Conservation (phyloP, 2,113 vertebrate genomes). For the Gallinago jamesoni region DNA sequence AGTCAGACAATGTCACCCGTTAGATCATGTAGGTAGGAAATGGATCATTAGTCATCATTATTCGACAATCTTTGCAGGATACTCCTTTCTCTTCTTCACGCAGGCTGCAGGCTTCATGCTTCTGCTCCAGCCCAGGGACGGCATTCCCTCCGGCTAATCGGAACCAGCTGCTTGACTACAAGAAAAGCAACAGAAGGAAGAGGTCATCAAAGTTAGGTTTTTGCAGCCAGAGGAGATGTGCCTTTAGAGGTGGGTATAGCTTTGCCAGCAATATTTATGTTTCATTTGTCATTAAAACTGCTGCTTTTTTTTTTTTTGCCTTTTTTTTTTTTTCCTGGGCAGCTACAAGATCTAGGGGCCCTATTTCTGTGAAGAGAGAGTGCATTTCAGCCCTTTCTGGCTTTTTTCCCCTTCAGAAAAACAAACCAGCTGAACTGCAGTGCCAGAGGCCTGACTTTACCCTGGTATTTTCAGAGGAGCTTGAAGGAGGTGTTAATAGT, state of each 20-base stretch:
- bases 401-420: background rate
- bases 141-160: background rate
- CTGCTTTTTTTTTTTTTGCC: background rate
- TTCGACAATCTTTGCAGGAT: background rate
- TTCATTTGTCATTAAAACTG: background rate
- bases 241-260: background rate
- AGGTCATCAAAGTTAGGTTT: background rate
- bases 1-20: background rate
- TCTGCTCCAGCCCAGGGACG: rapidly evolving
- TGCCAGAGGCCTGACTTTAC: background rate
- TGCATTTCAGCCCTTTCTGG: background rate
- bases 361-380: background rate
- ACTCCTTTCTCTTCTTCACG: background rate
- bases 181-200: background rate
- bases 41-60: background rate
- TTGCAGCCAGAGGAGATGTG: background rate
- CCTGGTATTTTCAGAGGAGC: background rate
- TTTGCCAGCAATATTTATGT: background rate
- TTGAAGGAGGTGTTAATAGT: background rate
- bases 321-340: background rate
- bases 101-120: background rate
- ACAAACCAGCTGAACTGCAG: background rate
- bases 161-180: background rate
- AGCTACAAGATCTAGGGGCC: background rate
- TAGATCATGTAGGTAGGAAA: background rate